A percentile compares a stretch with the other conserved stretches of the same genome.
phyloP scores from a whole-genome alignment of 2,113 vertebrate genomes.

The Mixornis gularis region DNA sequence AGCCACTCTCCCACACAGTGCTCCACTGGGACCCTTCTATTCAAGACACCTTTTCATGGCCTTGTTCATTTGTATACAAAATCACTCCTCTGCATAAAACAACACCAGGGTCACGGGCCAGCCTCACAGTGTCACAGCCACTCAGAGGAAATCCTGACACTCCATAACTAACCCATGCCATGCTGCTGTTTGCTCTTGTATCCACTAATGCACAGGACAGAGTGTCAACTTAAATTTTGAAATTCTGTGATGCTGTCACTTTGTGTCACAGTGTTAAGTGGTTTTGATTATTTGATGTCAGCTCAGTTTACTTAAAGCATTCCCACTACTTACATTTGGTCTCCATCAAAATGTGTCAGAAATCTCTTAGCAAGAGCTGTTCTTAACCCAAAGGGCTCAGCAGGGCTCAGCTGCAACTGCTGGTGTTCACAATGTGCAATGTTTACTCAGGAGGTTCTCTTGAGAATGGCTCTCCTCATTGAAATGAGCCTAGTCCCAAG shows the following conservation, averaged over 20 bases:
- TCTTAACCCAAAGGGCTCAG: not conserved
- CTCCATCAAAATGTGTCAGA: constrained; percentile 3
- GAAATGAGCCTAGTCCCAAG: not conserved
- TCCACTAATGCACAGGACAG: not conserved
- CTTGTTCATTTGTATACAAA: not conserved
- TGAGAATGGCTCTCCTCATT: not conserved
- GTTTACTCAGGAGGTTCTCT: not conserved
- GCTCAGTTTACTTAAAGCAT: constrained; percentile 14
- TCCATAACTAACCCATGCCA: not conserved
- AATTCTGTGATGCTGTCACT: constrained; percentile 37
- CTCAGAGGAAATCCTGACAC: not conserved
- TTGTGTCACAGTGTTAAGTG: constrained; percentile 42
- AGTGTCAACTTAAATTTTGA: not conserved
- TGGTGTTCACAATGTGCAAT: not conserved
- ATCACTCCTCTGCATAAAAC: not conserved
- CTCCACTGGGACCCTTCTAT: not conserved
- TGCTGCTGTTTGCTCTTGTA: not conserved
- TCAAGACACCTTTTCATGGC: not conserved
- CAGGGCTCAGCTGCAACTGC: not conserved
- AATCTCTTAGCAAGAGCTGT: not conserved
- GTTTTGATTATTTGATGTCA: constrained; percentile 55
- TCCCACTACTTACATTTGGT: constrained; percentile 3
- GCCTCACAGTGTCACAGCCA: not conserved
- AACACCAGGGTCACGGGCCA: not conserved
- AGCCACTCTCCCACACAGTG: accelerated